A percentile compares a stretch with the other conserved stretches of the same genome.
Conservation (phyloP, 2,797 vertebrate genomes). For the Pelodytes ibericus region DNA sequence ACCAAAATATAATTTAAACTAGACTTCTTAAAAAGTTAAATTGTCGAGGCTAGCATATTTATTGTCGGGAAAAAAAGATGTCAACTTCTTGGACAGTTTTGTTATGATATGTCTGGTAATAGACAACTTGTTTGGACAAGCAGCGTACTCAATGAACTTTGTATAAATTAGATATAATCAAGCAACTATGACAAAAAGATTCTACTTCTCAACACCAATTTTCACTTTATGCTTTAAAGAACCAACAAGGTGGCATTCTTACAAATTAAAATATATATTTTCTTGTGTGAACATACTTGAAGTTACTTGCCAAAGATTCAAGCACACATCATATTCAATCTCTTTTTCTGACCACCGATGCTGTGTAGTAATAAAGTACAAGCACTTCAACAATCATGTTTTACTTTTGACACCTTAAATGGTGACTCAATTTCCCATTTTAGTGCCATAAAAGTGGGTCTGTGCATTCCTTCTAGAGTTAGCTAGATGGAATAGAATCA, state of each 20-base stretch:
- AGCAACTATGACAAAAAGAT: background rate
- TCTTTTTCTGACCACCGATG: background rate
- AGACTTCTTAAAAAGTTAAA: too few relatives aligned
- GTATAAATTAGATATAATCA: slow-evolving; percentile 51
- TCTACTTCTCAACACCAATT: slow-evolving; percentile 33
- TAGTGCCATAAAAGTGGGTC: too few relatives aligned
- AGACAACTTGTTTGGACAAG: slow-evolving; percentile 29
- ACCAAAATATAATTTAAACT: too few relatives aligned
- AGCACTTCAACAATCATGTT: too few relatives aligned
- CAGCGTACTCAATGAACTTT: slow-evolving; percentile 17
- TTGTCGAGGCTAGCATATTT: too few relatives aligned
- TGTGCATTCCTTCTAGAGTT: too few relatives aligned
- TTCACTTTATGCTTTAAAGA: slow-evolving; percentile 18
- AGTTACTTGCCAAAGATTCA: background rate
- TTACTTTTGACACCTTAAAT: too few relatives aligned
- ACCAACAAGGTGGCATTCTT: slow-evolving; percentile 20
- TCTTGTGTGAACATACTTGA: background rate
- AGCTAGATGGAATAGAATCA: too few relatives aligned
- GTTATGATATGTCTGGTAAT: slow-evolving; percentile 16
- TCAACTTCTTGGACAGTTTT: slow-evolving; percentile 5
- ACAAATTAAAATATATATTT: slow-evolving; percentile 28
- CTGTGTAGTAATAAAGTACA: background rate
- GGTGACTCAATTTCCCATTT: too few relatives aligned
- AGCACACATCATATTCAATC: background rate
- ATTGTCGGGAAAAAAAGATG: slow-evolving; percentile 1